Evolutionary conservation across 2,797 vertebrate species (phyloP), one percentile per base, ranked within the genome.

Genomic region (Cyprinodon diabolis): DNA sequence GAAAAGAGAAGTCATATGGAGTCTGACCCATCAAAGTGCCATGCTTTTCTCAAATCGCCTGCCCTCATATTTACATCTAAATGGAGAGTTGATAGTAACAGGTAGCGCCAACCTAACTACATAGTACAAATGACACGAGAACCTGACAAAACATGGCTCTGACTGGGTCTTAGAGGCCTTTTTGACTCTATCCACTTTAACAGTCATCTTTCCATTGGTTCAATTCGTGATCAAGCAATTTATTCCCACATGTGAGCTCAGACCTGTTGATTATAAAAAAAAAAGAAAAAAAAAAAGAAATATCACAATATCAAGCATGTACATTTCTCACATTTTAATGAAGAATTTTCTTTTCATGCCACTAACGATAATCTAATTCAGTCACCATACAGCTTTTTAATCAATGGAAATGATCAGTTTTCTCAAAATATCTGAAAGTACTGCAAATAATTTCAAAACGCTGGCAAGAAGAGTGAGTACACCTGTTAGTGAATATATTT

Each of bases 191-290:
- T 73, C 47, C 58, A 45, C 77, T 84, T 70, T 83, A 87, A 88
- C 82, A 66, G 84, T 71, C 48, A 75, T 78, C 87, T 84, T 84
- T 78, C 81, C 72, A 70, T n/a, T 58, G 74, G 79, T 87, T 87
- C 78, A 72, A 79, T 66, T 82, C 80, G 43, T 81, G 90, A 87
- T 89, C 82, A 80, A 83, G 89, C 81, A 90, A 94, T 93, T 92
- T 92, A 93, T 94, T 89, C 82, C 80, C 81, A 75, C 76, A 84
- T 60, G 74, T 68, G 82, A 71, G 88, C 84, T 82, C 19, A 60
- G 76, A 92, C 88, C 72, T 67, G 72, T 14, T 54, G 86, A 91
- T 94, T 93, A 92, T 77, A 90, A 66, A 93, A 91, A 81, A 30
- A 30, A 30, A 30, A 30, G 3, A 30, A 30, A 30, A 1, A 30